These are phyloP conservation scores for Capricornis sumatraensis DNA, from an alignment of 2,113 vertebrate genomes.

Conservation along the genomic window DNA sequence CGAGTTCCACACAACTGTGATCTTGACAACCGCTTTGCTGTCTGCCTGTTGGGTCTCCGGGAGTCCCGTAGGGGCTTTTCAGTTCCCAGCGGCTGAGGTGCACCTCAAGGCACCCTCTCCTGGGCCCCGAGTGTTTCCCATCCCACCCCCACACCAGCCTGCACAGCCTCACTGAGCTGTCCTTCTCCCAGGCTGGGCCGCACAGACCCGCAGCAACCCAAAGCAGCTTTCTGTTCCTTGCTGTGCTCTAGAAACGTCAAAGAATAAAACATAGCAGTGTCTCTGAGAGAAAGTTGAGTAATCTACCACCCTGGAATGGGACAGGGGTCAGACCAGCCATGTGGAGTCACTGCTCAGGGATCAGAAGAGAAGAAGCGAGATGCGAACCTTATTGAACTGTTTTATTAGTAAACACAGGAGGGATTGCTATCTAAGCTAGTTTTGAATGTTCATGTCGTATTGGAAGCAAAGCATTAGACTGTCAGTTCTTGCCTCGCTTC, in stretches of 20 bases:
- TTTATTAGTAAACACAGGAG: background rate
- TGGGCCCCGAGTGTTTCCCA: background rate
- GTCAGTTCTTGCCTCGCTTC: background rate
- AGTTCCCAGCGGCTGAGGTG: background rate
- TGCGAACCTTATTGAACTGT: background rate
- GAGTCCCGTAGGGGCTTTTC: background rate
- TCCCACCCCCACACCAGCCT: too few species aligned
- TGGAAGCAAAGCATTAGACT: background rate
- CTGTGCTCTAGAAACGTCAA: background rate
- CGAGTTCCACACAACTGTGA: background rate
- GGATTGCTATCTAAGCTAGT: background rate
- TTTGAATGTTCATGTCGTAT: background rate
- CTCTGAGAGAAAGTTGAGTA: background rate
- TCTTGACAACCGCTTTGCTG: background rate
- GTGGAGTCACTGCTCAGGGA: background rate
- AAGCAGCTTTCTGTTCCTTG: background rate
- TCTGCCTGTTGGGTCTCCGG: background rate
- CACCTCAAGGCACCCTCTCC: background rate
- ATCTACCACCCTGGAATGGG: background rate
- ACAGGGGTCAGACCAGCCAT: background rate
- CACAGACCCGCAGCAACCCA: background rate
- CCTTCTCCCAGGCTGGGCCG: background rate
- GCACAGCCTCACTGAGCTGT: background rate
- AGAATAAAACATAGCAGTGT: background rate
- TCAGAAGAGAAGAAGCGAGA: background rate